phyloP scores from a whole-genome alignment of 2,113 vertebrate genomes.

The Mustelus asterias region DNA sequence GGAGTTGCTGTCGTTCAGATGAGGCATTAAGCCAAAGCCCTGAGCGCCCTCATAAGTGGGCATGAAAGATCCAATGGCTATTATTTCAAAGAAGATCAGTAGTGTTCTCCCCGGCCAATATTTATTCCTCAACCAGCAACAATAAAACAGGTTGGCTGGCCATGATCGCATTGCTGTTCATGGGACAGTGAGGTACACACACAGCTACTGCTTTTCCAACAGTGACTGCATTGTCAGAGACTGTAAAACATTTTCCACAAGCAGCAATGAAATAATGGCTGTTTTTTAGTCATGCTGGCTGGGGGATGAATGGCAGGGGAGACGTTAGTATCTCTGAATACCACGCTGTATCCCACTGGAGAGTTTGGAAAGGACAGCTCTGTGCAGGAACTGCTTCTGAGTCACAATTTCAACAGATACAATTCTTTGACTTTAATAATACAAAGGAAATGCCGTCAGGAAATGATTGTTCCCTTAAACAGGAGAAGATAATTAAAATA shows the following conservation, averaged over 20 bases:
- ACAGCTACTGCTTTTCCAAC: too few relatives aligned
- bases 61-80: too few relatives aligned
- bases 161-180: too few relatives aligned
- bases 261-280: background rate
- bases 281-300: background rate
- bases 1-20: background rate
- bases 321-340: background rate
- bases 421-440: background rate
- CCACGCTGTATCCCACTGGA: background rate
- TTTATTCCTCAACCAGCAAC: too few relatives aligned
- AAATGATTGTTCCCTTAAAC: background rate
- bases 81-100: too few relatives aligned
- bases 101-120: too few relatives aligned
- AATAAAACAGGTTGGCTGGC: too few relatives aligned
- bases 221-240: too few relatives aligned
- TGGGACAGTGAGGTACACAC: too few relatives aligned
- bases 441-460: background rate
- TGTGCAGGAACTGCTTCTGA: background rate
- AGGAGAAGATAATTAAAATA: slow-evolving; percentile 1
- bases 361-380: background rate
- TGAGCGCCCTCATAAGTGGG: background rate
- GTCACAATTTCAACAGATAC: background rate
- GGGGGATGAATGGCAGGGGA: too few relatives aligned
- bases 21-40: background rate
- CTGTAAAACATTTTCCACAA: background rate